phyloP scores from a whole-genome alignment of 2,113 vertebrate species.

The Colossoma macropomum region DNA sequence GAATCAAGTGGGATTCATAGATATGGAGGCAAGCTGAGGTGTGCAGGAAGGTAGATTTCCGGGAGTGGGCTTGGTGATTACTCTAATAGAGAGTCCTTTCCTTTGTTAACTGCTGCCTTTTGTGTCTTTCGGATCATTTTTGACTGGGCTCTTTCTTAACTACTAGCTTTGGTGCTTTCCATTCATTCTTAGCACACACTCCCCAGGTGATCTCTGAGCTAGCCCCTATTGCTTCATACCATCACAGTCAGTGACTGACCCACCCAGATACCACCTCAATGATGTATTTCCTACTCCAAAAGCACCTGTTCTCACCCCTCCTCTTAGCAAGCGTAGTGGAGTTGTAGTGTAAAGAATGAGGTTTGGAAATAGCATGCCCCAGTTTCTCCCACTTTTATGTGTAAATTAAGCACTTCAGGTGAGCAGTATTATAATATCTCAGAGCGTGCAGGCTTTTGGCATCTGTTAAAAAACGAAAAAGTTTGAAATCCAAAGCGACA shows the following conservation, averaged over 20 bases:
- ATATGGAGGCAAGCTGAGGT: no score
- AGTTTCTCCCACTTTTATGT: constrained; percentile 51
- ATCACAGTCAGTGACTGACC: constrained; percentile 3
- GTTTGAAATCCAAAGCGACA: not conserved
- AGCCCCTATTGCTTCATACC: not conserved
- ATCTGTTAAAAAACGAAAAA: not conserved
- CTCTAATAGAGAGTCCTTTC: no score
- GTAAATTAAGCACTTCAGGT: constrained; percentile 54
- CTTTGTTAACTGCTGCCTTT: no score
- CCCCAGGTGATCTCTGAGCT: not conserved
- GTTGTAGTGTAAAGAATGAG: constrained; percentile 46
- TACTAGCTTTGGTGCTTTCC: not conserved
- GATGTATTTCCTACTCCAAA: constrained; percentile 38
- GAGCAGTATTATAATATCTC: constrained; percentile 23
- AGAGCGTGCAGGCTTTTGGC: not conserved
- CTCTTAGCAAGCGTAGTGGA: constrained; percentile 13
- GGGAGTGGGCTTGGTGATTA: no score
- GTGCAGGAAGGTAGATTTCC: no score
- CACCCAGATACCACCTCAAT: constrained; percentile 48
- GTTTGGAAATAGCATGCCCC: constrained; percentile 53
- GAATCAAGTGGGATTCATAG: no score
- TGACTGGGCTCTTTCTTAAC: not conserved
- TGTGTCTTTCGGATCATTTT: not conserved
- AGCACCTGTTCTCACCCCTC: constrained; percentile 44
- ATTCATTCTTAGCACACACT: not conserved